phyloP scores from a whole-genome alignment of 2,888 invertebrate species.

The Charanyca ferruginea region DNA sequence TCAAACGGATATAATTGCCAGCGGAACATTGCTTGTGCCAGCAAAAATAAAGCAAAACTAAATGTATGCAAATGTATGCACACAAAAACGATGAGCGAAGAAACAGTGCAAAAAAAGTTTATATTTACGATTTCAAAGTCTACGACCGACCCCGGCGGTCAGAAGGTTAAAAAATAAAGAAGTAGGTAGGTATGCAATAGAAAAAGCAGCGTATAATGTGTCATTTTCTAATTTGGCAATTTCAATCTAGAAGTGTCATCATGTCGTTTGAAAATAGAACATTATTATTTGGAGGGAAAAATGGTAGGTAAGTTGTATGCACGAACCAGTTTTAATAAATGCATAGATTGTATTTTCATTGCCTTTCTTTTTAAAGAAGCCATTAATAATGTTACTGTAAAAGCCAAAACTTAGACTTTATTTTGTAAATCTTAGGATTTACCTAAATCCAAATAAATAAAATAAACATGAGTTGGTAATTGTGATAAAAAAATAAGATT shows the following conservation, averaged over 20 bases:
- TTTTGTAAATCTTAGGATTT: too few species aligned
- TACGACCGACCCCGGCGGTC: constrained; percentile 48
- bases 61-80: constrained; percentile 50
- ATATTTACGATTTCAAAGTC: constrained; percentile 53
- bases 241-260: constrained; percentile 19
- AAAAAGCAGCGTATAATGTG: constrained; percentile 16
- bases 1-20: constrained; percentile 55
- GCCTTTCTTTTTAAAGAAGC: constrained; percentile 10
- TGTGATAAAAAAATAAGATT: too few species aligned
- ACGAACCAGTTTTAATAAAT: background rate
- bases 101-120: constrained; percentile 41
- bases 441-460: too few species aligned
- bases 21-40: constrained; percentile 40
- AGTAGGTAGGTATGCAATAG: constrained; percentile 1
- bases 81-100: constrained; percentile 46
- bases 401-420: too few species aligned
- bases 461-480: too few species aligned
- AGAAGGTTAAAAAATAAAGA: constrained; percentile 55
- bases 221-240: constrained; percentile 46
- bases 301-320: background rate
- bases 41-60: constrained; percentile 49
- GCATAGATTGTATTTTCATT: constrained; percentile 1
- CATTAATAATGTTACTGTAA: too few species aligned
- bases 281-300: constrained; percentile 24
- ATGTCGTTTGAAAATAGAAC: constrained; percentile 34